Evolutionary conservation across 2,113 vertebrate species (phyloP), one percentile per base, ranked within the genome.

Genomic region (Nettapus auritus): DNA sequence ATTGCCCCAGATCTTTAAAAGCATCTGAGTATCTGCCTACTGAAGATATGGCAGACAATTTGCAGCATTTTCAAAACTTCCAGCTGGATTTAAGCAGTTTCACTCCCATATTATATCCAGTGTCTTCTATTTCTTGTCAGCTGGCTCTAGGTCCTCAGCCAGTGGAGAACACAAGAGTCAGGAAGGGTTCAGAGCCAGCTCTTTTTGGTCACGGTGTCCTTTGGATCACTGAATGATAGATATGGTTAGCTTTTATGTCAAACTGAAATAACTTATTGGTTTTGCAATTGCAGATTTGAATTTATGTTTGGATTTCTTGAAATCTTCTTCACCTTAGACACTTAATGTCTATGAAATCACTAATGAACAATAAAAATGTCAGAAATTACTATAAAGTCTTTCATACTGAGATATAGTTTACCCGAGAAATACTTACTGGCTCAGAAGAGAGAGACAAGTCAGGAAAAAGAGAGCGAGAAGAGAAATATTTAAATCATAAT

Each of bases 391-490:
- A 46, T 6, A 80, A 87, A 40, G 8, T 6, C 8, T 57, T 44
- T 36, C 9, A 5, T 11, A 29, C 3, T 21, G 33, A 19, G 21
- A 5, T 4, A 11, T 2, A 18, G 6, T 34, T 79, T 53, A 31
- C 20, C 25, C 7, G 29, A 38, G 22, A 40, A 52, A 59, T 19
- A 14, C 15, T 34, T 22, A 10, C 34, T 64, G 42, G 8, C 21
- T 90, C 8, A 9, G 59, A 57, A 57, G 4, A 16, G 4, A 3
- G 2, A 8, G 17, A 8, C 8, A 33, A 11, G 33, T 16, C 15
- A 11, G 33, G 29, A 1, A 26, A 34, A 50, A 20, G 17, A 1
- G 2, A 1, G 3, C 69, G 38, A 6, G 25, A 22, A 40, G 6
- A n/a, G 8, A 13, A 20, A 6, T 3, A 3, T 21, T 13, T 11